Evolutionary conservation across 2,113 vertebrate genomes (phyloP), one percentile per base, ranked within the genome.

Genomic region (Poeciliopsis turrubarensis): DNA sequence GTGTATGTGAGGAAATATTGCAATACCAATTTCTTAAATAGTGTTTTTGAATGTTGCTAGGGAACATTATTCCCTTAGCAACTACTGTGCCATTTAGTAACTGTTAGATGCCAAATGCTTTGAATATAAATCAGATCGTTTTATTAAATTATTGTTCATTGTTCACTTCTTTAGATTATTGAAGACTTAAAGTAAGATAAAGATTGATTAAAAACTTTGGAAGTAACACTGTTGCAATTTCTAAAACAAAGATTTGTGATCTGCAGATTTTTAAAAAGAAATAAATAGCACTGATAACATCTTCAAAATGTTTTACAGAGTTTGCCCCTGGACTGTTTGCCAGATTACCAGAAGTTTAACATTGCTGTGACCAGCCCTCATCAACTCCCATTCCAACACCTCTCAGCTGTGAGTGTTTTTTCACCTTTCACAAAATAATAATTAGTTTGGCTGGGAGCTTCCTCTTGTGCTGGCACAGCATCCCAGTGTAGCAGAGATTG

Each of bases 361-460:
- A 64, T 57, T 64, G 67, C 67, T 78, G 69, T 61, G 66, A 34
- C 17, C 1, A 6, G 61, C 37, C 60, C 63, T 41, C 27, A 65
- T 80, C 66, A 73, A 70, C 64, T 68, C 74, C 68, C 65, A 86
- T 74, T 68, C 65, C 80, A 67, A 19, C 13, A n/a, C n/a, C 75
- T 77, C 72, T 78, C 82, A 62, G 60, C 68, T 60, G 26, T 26
- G 65, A 70, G 73, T 71, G 70, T 81, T 79, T 82, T 83, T 78
- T 83, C 78, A 86, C 83, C 78, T 89, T 81, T 79, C 71, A 73
- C 68, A 75, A 73, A 87, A 72, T 78, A 70, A 69, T 86, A 82
- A 89, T 87, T 73, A 78, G 65, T 73, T 85, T 85, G 80, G 87
- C 87, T 6, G 7, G 51, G 31, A 63, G 57, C 57, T 68, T 70